Evolutionary conservation across 2,113 vertebrate species (phyloP), one percentile per base, ranked within the genome.

Genomic region (Thalassoma bifasciatum): DNA sequence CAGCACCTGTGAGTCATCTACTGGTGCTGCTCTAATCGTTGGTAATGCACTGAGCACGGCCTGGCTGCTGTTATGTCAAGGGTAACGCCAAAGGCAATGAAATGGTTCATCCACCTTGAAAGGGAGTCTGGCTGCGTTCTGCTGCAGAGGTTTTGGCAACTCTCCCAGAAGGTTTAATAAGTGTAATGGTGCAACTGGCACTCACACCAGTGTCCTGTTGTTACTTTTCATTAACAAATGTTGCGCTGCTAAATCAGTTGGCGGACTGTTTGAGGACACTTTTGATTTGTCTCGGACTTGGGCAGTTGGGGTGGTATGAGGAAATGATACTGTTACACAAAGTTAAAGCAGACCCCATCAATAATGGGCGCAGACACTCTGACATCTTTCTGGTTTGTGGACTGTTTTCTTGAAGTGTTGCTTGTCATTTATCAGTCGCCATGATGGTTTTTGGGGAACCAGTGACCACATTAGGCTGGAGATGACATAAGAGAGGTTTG

Each of bases 131-230:
- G 59, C 5, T 70, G 42, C 50, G 58, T n/a, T 85, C 73, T 73
- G 65, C 65, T 66, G 72, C 64, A 78, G 61, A 77, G 72, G 51
- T 71, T 80, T 79, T 92, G 91, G 92, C 90, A 51, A 2, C 8
- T 1, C 23, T 89, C 89, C 90, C 81, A 65, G 79, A 79, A 38
- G 66, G 57, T 90, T 76, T 84, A 93, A 93, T 92, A 89, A 81
- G 80, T 71, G 26, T 92, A 92, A 92, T 94, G 87, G 92, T 66
- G 58, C 75, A 84, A 47, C 54, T 91, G 84, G 89, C 86, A 66
- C 56, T 56, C 64, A 21, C 22, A 64, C 58, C 66, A 40, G 36
- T 49, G 79, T 68, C 54, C 57, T 64, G 64, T 82, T 54, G 30
- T 67, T 79, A 65, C 68, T 81, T 86, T 79, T 79, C 74, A 86